phyloP scores from a whole-genome alignment of 2,113 vertebrate species.

The Reinhardtius hippoglossoides region DNA sequence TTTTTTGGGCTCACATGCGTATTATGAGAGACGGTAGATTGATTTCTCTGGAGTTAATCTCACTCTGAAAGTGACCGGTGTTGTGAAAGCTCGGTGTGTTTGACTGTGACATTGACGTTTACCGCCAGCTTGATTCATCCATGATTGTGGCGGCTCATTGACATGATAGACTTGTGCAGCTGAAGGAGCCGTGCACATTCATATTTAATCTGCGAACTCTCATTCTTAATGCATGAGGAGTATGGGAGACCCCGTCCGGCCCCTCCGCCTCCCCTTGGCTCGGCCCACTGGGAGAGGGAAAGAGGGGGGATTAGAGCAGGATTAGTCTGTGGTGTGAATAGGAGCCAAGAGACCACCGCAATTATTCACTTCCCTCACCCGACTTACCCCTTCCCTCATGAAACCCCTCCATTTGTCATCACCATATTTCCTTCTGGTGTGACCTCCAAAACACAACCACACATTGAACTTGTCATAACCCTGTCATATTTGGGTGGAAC shows the following conservation, averaged over 20 bases:
- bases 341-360: constrained; percentile 51
- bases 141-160: constrained; percentile 40
- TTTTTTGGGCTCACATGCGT: not conserved
- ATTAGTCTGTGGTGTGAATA: constrained; percentile 67
- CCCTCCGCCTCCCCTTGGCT: not conserved
- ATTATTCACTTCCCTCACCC: constrained; percentile 45
- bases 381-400: not conserved
- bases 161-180: constrained; percentile 71
- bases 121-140: constrained; percentile 4
- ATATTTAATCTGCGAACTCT: constrained; percentile 75
- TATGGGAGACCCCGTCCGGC: constrained; percentile 53
- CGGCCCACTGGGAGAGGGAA: constrained; percentile 44
- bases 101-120: constrained; percentile 5
- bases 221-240: constrained; percentile 77
- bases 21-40: not conserved
- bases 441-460: constrained; percentile 2
- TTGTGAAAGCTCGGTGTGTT: constrained; percentile 1
- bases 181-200: constrained; percentile 66
- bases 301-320: constrained; percentile 59
- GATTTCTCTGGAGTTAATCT: constrained; percentile 2
- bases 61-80: constrained; percentile 2
- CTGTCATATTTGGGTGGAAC: not conserved
- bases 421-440: not conserved
- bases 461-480: not conserved
- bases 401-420: not conserved